phyloP scores from a whole-genome alignment of 2,888 invertebrate species.

The Pilophorus perplexus region DNA sequence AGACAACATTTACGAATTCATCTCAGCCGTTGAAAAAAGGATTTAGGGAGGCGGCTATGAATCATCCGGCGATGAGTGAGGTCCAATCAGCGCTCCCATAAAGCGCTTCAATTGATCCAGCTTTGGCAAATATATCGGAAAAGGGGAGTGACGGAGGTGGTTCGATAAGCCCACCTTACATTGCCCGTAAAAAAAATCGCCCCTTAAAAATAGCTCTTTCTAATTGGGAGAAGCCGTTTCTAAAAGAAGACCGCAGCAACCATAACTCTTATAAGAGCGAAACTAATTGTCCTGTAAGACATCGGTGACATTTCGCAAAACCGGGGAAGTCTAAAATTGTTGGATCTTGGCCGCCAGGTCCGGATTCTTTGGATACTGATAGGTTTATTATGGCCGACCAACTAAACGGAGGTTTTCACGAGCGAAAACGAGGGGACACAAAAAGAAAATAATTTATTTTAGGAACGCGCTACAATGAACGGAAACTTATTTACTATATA shows the following conservation, averaged over 20 bases:
- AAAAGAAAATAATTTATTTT: conserved; percentile 3
- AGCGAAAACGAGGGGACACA: not conserved
- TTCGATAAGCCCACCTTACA: no score
- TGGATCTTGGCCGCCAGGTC: not conserved
- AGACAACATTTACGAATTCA: no score
- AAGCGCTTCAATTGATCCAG: conserved; percentile 5
- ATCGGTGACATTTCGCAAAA: conserved; percentile 21
- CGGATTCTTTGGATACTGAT: conserved; percentile 30
- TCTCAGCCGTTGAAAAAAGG: no score
- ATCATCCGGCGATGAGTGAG: not conserved
- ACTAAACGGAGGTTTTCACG: not conserved
- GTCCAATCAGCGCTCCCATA: not conserved
- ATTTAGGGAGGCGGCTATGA: not conserved
- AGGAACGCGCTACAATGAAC: no score
- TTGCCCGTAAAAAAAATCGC: no score
- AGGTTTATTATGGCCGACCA: conserved; percentile 21
- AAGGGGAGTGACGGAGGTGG: no score
- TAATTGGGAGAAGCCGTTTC: conserved; percentile 8
- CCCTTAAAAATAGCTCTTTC: conserved; percentile 8
- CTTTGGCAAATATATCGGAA: not conserved
- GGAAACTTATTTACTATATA: no score
- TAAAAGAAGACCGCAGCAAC: not conserved
- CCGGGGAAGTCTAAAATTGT: conserved; percentile 9
- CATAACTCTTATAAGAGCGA: conserved; percentile 27
- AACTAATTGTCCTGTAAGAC: conserved; percentile 34